Evolutionary conservation across 2,113 vertebrate species (phyloP).

Genomic region (Larimichthys crocea): DNA sequence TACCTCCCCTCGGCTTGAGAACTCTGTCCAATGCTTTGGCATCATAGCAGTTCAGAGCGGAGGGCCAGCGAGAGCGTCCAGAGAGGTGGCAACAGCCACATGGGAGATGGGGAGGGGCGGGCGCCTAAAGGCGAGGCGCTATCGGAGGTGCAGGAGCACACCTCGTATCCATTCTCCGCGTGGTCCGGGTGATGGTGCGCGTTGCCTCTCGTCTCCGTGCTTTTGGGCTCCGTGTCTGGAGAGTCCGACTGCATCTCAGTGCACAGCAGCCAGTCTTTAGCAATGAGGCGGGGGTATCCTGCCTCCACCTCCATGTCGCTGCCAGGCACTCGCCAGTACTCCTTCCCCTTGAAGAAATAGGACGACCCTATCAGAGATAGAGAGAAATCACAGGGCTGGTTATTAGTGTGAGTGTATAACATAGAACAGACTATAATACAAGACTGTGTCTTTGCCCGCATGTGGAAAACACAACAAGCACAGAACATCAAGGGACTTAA

Average conservation of each 20-base stretch:
- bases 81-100: conserved; percentile 61
- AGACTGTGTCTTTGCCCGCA: background rate
- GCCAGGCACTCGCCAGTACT: conserved; percentile 95
- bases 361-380: conserved; percentile 85
- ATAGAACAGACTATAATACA: background rate
- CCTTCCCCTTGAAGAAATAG: conserved; percentile 95
- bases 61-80: conserved; percentile 81
- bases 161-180: conserved; percentile 88
- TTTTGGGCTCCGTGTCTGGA: conserved; percentile 76
- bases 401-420: background rate
- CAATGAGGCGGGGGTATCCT: conserved; percentile 89
- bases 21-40: conserved; percentile 39
- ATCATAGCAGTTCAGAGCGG: conserved; percentile 79
- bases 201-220: conserved; percentile 75
- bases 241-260: conserved; percentile 87
- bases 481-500: conserved; percentile 27
- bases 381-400: background rate
- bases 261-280: conserved; percentile 95
- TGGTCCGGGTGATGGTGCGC: conserved; percentile 85
- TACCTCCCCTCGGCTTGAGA: conserved; percentile 17
- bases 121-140: conserved; percentile 44
- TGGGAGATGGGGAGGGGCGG: conserved; percentile 39
- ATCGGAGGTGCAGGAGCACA: conserved; percentile 92
- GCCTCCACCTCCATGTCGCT: conserved; percentile 89
- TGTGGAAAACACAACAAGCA: conserved; percentile 19